These are phyloP conservation scores for Cylindroiulus punctatus DNA, from an alignment of 2,888 invertebrate species.

Conservation along the genomic window DNA sequence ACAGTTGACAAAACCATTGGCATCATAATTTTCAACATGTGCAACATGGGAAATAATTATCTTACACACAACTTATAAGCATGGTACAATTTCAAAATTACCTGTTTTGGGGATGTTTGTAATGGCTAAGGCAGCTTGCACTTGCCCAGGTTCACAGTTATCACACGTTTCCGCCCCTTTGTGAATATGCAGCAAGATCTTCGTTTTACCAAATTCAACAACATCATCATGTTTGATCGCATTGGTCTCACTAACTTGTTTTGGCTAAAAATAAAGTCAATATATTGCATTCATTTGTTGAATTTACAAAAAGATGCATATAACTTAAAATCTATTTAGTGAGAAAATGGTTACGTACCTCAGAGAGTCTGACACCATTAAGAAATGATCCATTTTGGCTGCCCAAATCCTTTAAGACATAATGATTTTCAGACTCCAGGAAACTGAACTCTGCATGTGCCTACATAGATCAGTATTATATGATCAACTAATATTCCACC, in stretches of 20 bases:
- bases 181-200: conserved; percentile 86
- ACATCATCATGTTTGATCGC: conserved; percentile 76
- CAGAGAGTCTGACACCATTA: conserved; percentile 64
- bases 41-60: too few species aligned
- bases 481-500: conserved; percentile 58
- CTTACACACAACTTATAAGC: too few species aligned
- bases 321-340: background rate
- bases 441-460: conserved; percentile 61
- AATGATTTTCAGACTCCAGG: conserved; percentile 64
- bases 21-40: background rate
- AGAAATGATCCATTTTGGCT: conserved; percentile 86
- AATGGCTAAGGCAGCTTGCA: conserved; percentile 61
- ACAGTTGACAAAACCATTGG: background rate
- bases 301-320: background rate
- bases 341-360: conserved; percentile 51
- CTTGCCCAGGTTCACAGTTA: conserved; percentile 88
- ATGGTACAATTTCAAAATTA: background rate
- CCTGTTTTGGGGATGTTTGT: conserved; percentile 52
- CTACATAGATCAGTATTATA: conserved; percentile 54
- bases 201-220: conserved; percentile 74
- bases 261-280: conserved; percentile 68
- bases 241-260: conserved; percentile 73
- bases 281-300: background rate
- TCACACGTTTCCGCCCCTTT: conserved; percentile 88
- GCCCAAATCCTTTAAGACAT: conserved; percentile 80